These are phyloP conservation scores for Equus przewalskii DNA, from an alignment of 2,113 vertebrate genomes.

Conservation along the genomic window DNA sequence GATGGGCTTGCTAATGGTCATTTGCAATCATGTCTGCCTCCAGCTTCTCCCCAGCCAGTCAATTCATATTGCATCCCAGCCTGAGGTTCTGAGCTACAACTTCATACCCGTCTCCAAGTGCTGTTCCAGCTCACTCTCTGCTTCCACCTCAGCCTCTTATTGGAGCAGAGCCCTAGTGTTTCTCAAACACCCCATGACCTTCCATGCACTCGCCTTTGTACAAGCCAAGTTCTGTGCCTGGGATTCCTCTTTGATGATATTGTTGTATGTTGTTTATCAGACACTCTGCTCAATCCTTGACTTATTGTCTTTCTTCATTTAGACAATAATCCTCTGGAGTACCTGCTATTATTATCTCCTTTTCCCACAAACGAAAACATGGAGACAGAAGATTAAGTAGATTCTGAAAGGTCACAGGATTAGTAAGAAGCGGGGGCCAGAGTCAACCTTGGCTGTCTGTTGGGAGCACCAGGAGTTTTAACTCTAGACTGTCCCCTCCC, in stretches of 20 bases:
- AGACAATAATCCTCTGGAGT: not conserved
- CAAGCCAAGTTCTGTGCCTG: not conserved
- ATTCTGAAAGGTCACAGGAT: not conserved
- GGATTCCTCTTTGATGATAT: too few relatives aligned
- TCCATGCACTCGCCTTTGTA: not conserved
- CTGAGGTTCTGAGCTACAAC: not conserved
- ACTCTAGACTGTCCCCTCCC: not conserved
- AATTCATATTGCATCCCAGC: not conserved
- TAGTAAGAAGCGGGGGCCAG: not conserved
- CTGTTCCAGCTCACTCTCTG: not conserved
- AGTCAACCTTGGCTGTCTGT: accelerated
- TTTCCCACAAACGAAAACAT: not conserved
- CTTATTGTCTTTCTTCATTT: not conserved
- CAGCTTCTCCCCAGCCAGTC: not conserved
- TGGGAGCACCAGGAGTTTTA: accelerated
- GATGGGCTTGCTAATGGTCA: too few relatives aligned
- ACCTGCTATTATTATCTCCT: not conserved
- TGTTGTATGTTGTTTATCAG: not conserved
- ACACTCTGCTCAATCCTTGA: not conserved
- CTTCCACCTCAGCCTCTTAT: not conserved
- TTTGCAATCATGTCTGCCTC: not conserved
- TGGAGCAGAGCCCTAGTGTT: not conserved
- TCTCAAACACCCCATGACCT: not conserved
- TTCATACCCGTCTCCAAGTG: accelerated
- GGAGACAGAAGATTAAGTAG: not conserved